Evolutionary conservation across 1,140 invertebrate genomes (phyloP).

Genomic region (Sweltsa coloradensis): DNA sequence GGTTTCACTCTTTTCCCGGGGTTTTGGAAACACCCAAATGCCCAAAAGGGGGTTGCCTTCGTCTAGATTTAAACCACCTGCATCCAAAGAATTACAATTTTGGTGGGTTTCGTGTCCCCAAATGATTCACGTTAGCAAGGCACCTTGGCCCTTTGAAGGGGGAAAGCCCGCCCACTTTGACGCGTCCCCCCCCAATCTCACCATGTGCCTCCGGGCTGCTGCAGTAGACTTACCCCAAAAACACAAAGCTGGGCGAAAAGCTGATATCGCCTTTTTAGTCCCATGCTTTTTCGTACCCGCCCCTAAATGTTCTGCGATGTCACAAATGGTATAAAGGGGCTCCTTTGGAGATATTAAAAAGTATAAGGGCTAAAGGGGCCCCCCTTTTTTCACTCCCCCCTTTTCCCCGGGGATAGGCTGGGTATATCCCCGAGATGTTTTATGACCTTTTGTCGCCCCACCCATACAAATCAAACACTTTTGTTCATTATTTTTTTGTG

Average conservation of each 20-base stretch:
- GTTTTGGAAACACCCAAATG: slow-evolving; percentile 24
- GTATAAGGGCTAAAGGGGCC: slow-evolving; percentile 26
- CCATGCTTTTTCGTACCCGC: slow-evolving; percentile 16
- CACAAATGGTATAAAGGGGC: slow-evolving; percentile 14
- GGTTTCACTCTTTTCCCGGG: slow-evolving; percentile 17
- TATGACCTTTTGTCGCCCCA: no score
- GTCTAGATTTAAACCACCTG: slow-evolving; percentile 6
- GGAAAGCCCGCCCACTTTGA: slow-evolving; percentile 14
- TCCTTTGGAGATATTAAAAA: slow-evolving; percentile 31
- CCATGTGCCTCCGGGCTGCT: slow-evolving; percentile 14
- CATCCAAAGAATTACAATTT: slow-evolving; percentile 12
- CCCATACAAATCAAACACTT: no score
- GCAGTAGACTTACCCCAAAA: slow-evolving; percentile 11
- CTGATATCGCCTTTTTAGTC: slow-evolving; percentile 19
- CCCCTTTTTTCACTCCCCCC: slow-evolving; percentile 27
- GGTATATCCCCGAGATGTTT: no score
- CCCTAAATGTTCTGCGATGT: background rate
- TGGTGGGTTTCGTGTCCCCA: background rate
- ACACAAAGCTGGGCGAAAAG: slow-evolving; percentile 22
- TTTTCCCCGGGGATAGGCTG: no score
- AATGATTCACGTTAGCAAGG: slow-evolving; percentile 16
- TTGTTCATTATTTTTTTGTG: no score
- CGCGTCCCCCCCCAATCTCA: background rate
- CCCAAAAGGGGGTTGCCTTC: slow-evolving; percentile 17
- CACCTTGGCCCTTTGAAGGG: slow-evolving; percentile 22